Base-by-base conservation (phyloP, 2,113 vertebrate species). In the Alouatta palliata region DNA sequence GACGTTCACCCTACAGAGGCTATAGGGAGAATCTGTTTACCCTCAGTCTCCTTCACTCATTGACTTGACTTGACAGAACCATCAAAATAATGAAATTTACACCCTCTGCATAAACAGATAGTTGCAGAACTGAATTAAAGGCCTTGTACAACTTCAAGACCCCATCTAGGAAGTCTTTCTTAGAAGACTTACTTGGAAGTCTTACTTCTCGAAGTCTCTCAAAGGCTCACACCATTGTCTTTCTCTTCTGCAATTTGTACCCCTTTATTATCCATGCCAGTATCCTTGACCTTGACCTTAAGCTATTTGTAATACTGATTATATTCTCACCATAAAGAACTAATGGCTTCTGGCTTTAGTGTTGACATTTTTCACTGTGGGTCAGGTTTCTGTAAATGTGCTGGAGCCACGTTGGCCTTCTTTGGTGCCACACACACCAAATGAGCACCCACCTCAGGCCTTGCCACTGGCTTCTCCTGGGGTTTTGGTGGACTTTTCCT, bases 401-500 rank as follows among this genome's bases (percentile, higher is more conserved):
- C 58, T 37, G 9, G 66, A 43, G 4, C 56, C 35, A 32, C 3
- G 11, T 13, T 35, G 2, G 19, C 13, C 6, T 35, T 56, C 85
- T 49, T 19, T 23, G 17, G 25, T 47, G 81, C 35, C 21, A 35
- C 56, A 68, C 25, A 56, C 21, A 10, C 13, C 58, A 81, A 68
- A 58, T 3, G 23, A 64, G 4, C 8, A 6, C 6, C 4, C 23
- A 3, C 7, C 3, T 20, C 35, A 20, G 64, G 21, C 16, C n/a
- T 73, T 76, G 32, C 8, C 16, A 7, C 40, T 17, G 40, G 27
- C 40, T 32, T 4, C 8, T 73, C 58, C 14, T 75, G 37, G 35
- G 4, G n/a, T 27, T 61, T 71, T 23, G 52, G n/a, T 80, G 71
- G 45, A 43, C 43, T 23, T 45, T 86, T 49, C 12, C 35, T n/a